Percentiles rank a stretch among this genome's conserved stretches.
Conservation (phyloP, 1,140 invertebrate genomes). For the Drosophila punjabiensis region DNA sequence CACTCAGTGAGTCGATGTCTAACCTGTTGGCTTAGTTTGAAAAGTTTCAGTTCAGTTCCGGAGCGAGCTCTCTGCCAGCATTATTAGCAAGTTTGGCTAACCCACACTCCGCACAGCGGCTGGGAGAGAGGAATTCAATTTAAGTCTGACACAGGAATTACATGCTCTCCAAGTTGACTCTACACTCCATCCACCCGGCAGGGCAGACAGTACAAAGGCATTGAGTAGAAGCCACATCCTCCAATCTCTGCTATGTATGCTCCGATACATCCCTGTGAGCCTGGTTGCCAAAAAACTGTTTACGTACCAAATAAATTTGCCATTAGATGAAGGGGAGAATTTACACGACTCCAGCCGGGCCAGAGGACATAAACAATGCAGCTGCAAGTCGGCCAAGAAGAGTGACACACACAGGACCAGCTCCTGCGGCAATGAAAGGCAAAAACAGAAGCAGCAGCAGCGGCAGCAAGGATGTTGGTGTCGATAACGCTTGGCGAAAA, state of each 20-base stretch:
- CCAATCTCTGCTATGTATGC: slow-evolving; percentile 6
- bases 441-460: slow-evolving; percentile 6
- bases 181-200: background rate
- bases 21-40: slow-evolving; percentile 52
- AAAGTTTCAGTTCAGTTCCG: slow-evolving; percentile 14
- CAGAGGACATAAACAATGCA: slow-evolving; percentile 75
- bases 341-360: slow-evolving; percentile 55
- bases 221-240: slow-evolving; percentile 3
- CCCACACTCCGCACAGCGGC: slow-evolving; percentile 14
- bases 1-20: slow-evolving; percentile 54
- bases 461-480: slow-evolving; percentile 30
- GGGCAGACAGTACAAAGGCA: slow-evolving; percentile 36
- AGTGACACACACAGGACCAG: slow-evolving; percentile 62
- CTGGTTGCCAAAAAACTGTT: slow-evolving; percentile 58
- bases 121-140: slow-evolving; percentile 56
- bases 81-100: slow-evolving; percentile 53
- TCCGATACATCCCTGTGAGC: slow-evolving; percentile 20
- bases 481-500: slow-evolving; percentile 70
- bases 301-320: slow-evolving; percentile 78
- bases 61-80: slow-evolving; percentile 14
- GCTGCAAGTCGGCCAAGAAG: slow-evolving; percentile 62
- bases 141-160: slow-evolving; percentile 57
- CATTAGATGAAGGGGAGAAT: slow-evolving; percentile 61
- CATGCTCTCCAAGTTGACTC: slow-evolving; percentile 44
- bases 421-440: slow-evolving; percentile 12